Base-by-base conservation (phyloP, 1,140 invertebrate genomes). In the Temnothorax curvispinosus region DNA sequence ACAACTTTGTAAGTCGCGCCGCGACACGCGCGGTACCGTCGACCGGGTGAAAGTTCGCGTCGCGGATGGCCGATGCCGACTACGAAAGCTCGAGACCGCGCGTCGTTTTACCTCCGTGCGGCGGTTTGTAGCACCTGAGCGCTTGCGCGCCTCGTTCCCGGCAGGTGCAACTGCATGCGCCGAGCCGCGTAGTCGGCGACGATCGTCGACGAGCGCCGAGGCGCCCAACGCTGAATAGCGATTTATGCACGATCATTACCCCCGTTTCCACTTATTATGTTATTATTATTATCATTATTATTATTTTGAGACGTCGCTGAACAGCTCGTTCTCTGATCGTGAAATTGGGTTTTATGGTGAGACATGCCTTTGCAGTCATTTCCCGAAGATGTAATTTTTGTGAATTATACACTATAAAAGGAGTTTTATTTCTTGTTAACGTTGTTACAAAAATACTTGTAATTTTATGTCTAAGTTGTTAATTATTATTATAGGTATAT, bases 21-120 rank as follows among this genome's bases (percentile, higher is more conserved):
- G 64, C 56, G 65, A n/a, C 67, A 62, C 58, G 50, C 38, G 67
- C 67, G 82, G 64, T 44, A 85, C 67, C 69, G 69, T 65, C 88
- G 47, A 58, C 87, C 62, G 82, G 76, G 74, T 78, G 87, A 89
- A 91, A 92, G 91, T 92, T 94, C 90, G 89, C 93, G 93, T 90
- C 92, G 92, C 94, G 93, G 94, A 89, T 93, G 94, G 93, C 94
- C 87, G 92, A 93, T 94, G 94, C 94, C 93, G 93, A 95, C 94
- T 95, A 94, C 93, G 94, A 94, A 94, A 91, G 93, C 92, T 92
- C 90, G 88, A 88, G 88, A 88, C 91, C 90, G 91, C 92, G 92
- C 92, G 90, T 87, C 91, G 91, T 91, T 94, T 93, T 89, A 92
- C 87, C 89, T 90, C 87, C 72, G 86, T 88, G 87, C 89, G 89